Evolutionary conservation across 2,888 invertebrate species (phyloP), one percentile per base, ranked within the genome.

Genomic region (Pollenia griseotomentosa): DNA sequence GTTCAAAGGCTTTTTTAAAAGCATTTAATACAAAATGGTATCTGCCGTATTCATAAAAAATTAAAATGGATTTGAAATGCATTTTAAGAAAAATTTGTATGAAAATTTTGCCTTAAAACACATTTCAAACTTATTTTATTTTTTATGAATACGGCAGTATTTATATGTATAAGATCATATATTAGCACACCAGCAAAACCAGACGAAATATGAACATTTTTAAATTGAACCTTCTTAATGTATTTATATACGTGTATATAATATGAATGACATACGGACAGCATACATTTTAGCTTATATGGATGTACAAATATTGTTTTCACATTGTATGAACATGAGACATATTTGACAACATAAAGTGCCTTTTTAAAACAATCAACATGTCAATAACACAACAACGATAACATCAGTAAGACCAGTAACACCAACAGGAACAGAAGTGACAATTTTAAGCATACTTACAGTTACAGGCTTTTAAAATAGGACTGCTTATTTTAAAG

Each of bases 291-390:
- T 4, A 33, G 3, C 23, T 44, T 57, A 10, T 59, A 12, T n/a
- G n/a, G n/a, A n/a, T 44, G 42, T 40, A 40, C 33, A 59, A 42
- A 40, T 59, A 14, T 46, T 68, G 19, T 53, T 71, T 51, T 46
- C 23, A 44, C 19, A 57, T 14, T 59, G 57, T 44, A 73, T 79
- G 79, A 78, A 40, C 51, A 68, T 65, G 63, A 83, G 75, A 71
- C 79, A 70, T 71, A 86, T 83, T 83, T 83, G 83, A 86, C 86
- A 86, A 80, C 65, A 57, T 86, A 80, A 83, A 86, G 86, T 80
- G 86, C 73, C 73, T 80, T 86, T 86, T 85, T 75, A 80, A 85
- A 85, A 85, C 84, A 85, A 85, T 73, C 74, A 75, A 78, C 46
- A 63, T 75, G 85, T 70, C 75, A 81, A 75, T 75, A 81, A 23